Conservation (phyloP, 1,140 invertebrate species). For the Bombus haemorrhoidalis region DNA sequence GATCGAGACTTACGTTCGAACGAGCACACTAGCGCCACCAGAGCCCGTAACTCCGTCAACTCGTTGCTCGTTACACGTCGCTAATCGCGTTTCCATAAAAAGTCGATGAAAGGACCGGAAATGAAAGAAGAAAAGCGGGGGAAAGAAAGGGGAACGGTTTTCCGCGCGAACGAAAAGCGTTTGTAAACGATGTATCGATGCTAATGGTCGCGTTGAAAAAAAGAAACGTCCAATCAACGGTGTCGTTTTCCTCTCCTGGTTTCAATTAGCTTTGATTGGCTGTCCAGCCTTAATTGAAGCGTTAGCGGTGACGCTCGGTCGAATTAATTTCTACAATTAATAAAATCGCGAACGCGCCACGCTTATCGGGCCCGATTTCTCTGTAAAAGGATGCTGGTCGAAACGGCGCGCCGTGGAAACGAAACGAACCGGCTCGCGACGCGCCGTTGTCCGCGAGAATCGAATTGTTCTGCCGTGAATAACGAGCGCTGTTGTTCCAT, state of each 20-base stretch:
- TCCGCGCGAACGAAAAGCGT: neutral
- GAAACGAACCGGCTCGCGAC: slow-evolving; percentile 32
- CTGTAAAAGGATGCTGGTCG: slow-evolving; percentile 24
- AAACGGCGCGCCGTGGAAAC: neutral
- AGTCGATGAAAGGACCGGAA: too few relatives aligned
- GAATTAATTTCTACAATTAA: slow-evolving; percentile 66
- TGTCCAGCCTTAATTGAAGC: slow-evolving; percentile 61
- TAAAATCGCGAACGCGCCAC: slow-evolving; percentile 55
- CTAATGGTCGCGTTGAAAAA: slow-evolving; percentile 42
- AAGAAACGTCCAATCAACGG: slow-evolving; percentile 20
- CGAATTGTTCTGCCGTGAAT: slow-evolving; percentile 50
- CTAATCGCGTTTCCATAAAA: too few relatives aligned
- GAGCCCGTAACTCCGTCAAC: neutral
- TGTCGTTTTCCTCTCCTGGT: neutral
- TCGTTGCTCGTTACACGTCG: neutral
- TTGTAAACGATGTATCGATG: neutral
- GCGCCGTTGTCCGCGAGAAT: slow-evolving; percentile 34
- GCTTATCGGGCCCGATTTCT: slow-evolving; percentile 56
- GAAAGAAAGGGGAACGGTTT: neutral
- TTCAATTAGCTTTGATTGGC: slow-evolving; percentile 65
- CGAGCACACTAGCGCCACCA: neutral
- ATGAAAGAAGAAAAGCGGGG: neutral
- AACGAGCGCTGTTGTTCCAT: slow-evolving; percentile 58
- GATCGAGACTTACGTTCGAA: neutral
- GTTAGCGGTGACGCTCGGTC: slow-evolving; percentile 39